Base-by-base conservation (phyloP, 2,888 invertebrate species). In the Troilus luridus region DNA sequence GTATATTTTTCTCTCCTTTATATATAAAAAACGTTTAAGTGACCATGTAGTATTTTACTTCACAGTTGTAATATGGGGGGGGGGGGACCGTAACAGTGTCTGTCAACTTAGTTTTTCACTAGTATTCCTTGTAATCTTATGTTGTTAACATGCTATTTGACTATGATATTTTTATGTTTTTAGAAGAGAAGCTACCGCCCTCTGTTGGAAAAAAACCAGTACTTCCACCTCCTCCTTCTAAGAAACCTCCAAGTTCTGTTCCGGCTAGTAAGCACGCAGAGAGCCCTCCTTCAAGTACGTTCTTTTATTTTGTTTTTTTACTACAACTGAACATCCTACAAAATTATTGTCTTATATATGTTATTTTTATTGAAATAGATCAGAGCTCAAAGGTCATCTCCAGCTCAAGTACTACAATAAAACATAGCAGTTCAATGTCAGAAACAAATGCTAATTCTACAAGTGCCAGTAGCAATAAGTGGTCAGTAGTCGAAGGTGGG, bases 191-290 rank as follows among this genome's bases (percentile, higher is more conserved):
- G 92, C 88, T 92, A 59, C 92, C 92, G 14, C 93, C 93, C n/a
- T 90, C 91, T 41, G 92, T 93, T 88, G 93, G 93, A 58, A 93
- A 93, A 92, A 93, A 93, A 91, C 93, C 93, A 24, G 92, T 91
- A 60, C 89, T 93, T n/a, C 93, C 93, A 56, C 93, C 93, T 54
- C 93, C 93, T 56, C 93, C 93, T 58, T 92, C 93, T 0, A 93
- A 93, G 92, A 94, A 94, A 91, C 93, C 93, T 11, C 93, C 92
- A 67, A 92, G 93, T 59, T 91, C 92, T 17, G 88, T 91, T 77
- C 90, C 92, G 19, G n/a, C 58, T 59, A 62, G 21, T 56, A 91
- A 91, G 88, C 56, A 21, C n/a, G 54, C 64, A 8, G 77, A 89
- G 62, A 91, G 92, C 91, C 89, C 91, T 59, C 81, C 27, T 64